Conservation (phyloP, 2,797 vertebrate genomes). For the Enteromius mattozi region DNA sequence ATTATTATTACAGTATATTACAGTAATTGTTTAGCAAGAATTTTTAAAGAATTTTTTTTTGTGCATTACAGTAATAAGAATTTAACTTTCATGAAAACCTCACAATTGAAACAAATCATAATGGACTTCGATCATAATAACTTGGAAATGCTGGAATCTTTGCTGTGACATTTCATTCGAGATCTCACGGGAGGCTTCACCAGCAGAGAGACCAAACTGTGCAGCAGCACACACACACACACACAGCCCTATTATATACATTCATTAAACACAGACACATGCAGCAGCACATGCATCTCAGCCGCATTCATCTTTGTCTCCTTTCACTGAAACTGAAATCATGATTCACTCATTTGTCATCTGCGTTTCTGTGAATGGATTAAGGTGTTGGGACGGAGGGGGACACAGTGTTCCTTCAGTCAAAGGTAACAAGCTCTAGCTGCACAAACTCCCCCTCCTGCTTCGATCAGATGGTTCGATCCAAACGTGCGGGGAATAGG, state of each 20-base stretch:
- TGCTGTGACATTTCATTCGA: constrained; percentile 15
- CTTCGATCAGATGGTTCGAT: constrained; percentile 48
- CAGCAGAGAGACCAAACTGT: constrained; percentile 3
- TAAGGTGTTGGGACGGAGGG: constrained; percentile 29
- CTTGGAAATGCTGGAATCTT: neutral
- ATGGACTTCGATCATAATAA: neutral
- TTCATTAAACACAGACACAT: neutral
- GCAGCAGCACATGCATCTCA: constrained; percentile 1
- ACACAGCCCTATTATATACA: constrained; percentile 5
- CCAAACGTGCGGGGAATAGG: constrained; percentile 70
- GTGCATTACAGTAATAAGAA: neutral
- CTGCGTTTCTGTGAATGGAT: constrained; percentile 58
- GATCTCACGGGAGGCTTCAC: neutral
- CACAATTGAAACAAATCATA: neutral
- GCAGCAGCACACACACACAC: constrained; percentile 1
- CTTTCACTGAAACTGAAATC: constrained; percentile 11
- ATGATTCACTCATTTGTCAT: constrained; percentile 31
- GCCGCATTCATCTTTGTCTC: constrained; percentile 21
- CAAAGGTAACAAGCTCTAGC: constrained; percentile 19
- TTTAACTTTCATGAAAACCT: neutral
- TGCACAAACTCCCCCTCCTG: constrained; percentile 22
- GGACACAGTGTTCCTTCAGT: constrained; percentile 34
- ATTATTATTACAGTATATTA: neutral
- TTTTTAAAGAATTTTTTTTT: neutral
- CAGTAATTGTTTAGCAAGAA: neutral